These are phyloP conservation scores for Sylvilagus floridanus DNA, from an alignment of 2,797 vertebrate genomes.

Conservation along the genomic window DNA sequence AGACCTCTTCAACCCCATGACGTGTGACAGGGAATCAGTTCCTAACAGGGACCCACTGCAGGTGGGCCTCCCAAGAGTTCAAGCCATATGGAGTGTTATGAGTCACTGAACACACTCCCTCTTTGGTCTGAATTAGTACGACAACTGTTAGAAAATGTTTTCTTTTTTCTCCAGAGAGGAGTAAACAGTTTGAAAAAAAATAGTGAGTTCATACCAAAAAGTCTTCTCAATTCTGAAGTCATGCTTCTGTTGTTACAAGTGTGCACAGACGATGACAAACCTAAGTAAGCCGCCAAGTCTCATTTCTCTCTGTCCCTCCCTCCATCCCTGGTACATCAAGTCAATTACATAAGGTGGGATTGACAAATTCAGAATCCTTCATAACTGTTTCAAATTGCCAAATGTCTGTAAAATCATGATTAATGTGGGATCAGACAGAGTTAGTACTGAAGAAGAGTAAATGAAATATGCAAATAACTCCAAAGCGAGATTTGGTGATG, in stretches of 20 bases:
- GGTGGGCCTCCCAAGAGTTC: conserved; percentile 43
- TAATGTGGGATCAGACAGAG: not conserved
- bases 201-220: not conserved
- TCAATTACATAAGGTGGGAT: conserved; percentile 31
- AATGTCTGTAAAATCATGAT: conserved; percentile 41
- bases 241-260: not conserved
- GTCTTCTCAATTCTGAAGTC: conserved; percentile 13
- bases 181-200: not conserved
- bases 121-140: conserved; percentile 25
- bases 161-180: conserved; percentile 40
- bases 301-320: not conserved
- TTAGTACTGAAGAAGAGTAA: conserved; percentile 22
- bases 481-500: not conserved
- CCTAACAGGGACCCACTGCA: conserved; percentile 21
- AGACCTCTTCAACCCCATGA: conserved; percentile 41
- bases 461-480: conserved; percentile 26
- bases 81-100: conserved; percentile 20
- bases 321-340: not conserved
- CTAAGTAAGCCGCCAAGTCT: not conserved
- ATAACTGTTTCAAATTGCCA: conserved; percentile 25
- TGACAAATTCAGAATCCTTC: not conserved
- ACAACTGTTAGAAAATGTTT: conserved; percentile 22
- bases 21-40: conserved; percentile 45
- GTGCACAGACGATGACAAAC: not conserved
- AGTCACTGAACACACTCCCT: not conserved